Evolutionary conservation across 1,140 invertebrate species (phyloP).

Genomic region (Heliconius eleuchia): DNA sequence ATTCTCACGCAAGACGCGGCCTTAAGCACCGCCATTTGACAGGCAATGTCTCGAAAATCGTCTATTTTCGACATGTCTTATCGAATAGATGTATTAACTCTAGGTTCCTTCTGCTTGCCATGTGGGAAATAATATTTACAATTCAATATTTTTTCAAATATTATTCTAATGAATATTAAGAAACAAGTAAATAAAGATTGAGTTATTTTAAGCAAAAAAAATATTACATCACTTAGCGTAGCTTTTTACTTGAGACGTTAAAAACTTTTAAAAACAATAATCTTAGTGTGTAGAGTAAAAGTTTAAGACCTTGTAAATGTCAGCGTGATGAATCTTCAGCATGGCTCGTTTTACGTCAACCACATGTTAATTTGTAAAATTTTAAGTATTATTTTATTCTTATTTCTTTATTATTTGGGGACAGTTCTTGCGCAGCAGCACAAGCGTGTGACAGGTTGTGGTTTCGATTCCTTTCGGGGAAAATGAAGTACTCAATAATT

Average conservation of each 20-base stretch:
- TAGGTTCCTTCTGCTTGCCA: neutral
- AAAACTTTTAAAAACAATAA: slow-evolving; percentile 20
- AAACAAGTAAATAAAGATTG: neutral
- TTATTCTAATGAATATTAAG: neutral
- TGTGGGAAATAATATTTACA: neutral
- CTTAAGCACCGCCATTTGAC: too few relatives aligned
- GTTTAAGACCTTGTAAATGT: slow-evolving; percentile 48
- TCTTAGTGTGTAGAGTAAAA: slow-evolving; percentile 37
- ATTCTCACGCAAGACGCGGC: too few relatives aligned
- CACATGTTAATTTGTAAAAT: slow-evolving; percentile 22
- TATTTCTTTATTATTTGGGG: too few relatives aligned
- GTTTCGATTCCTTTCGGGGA: too few relatives aligned
- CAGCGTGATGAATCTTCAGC: slow-evolving; percentile 43
- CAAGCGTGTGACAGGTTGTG: too few relatives aligned
- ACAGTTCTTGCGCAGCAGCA: too few relatives aligned
- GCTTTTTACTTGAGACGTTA: neutral
- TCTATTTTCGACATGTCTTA: too few relatives aligned
- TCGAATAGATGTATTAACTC: too few relatives aligned
- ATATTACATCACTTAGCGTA: neutral
- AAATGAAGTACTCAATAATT: too few relatives aligned
- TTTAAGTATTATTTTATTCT: too few relatives aligned
- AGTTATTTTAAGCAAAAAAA: neutral
- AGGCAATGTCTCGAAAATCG: too few relatives aligned
- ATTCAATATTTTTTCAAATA: neutral
- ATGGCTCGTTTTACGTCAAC: slow-evolving; percentile 19